phyloP scores from a whole-genome alignment of 2,113 vertebrate species.

The Verasper variegatus region DNA sequence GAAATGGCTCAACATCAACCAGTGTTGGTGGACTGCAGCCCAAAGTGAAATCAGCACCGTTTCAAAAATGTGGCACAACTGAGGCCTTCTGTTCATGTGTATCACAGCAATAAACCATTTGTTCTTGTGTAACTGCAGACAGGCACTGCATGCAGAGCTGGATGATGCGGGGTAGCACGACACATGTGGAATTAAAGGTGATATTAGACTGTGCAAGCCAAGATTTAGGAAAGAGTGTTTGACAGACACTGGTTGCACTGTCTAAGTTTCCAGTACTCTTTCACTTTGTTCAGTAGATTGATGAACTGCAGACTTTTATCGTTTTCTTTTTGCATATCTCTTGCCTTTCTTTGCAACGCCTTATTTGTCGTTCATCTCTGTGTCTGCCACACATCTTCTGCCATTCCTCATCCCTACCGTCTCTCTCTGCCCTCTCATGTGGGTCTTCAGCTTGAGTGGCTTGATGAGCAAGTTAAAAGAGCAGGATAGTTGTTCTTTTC shows the following conservation, averaged over 20 bases:
- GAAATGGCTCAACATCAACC: slow-evolving; percentile 16
- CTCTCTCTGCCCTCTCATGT: too few relatives aligned
- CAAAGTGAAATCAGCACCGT: slow-evolving; percentile 13
- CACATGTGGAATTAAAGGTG: background rate
- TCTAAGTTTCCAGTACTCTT: background rate
- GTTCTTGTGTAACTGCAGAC: background rate
- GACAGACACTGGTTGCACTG: background rate
- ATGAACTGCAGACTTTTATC: background rate
- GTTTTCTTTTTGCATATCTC: too few relatives aligned
- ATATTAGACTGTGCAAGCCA: background rate
- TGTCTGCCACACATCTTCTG: background rate
- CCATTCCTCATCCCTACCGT: too few relatives aligned
- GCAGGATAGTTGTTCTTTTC: too few relatives aligned
- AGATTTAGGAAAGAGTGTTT: background rate
- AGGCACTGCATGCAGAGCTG: background rate
- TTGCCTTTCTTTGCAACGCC: background rate
- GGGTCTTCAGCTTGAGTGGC: too few relatives aligned
- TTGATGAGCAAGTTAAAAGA: too few relatives aligned
- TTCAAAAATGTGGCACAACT: background rate
- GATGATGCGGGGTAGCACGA: background rate
- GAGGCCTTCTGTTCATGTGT: background rate
- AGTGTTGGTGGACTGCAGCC: slow-evolving; percentile 8
- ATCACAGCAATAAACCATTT: background rate
- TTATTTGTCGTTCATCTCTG: background rate
- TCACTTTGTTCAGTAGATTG: too few relatives aligned